Evolutionary conservation across 1,140 invertebrate species (phyloP).

Genomic region (Drosophila miranda): DNA sequence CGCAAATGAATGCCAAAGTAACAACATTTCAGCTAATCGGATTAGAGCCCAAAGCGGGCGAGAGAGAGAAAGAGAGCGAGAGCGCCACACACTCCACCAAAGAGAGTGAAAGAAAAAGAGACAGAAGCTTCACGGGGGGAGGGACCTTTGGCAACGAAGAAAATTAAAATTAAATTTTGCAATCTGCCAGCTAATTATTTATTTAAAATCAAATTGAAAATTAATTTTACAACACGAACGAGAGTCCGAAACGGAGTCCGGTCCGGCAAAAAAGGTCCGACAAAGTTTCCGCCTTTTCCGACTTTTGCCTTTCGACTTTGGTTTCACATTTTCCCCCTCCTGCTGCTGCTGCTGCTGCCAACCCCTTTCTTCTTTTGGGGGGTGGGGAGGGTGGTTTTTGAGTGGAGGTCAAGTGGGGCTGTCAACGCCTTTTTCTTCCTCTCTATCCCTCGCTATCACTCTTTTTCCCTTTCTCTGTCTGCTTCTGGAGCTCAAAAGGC

Average conservation of each 20-base stretch:
- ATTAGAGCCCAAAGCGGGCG: conserved; percentile 44
- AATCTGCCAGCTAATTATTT: conserved; percentile 82
- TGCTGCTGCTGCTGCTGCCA: not conserved
- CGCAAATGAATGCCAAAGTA: conserved; percentile 64
- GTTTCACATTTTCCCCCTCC: conserved; percentile 35
- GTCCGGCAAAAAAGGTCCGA: conserved; percentile 37
- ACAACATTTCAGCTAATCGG: conserved; percentile 74
- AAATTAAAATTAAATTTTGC: conserved; percentile 82
- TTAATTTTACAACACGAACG: conserved; percentile 80
- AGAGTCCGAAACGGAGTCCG: conserved; percentile 13
- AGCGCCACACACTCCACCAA: not conserved
- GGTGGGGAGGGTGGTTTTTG: conserved; percentile 11
- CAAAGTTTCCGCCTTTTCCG: conserved; percentile 50
- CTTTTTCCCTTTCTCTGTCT: conserved; percentile 12
- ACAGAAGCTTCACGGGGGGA: too few relatives aligned
- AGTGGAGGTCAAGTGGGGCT: conserved; percentile 68
- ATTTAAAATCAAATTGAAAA: conserved; percentile 82
- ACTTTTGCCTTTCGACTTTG: conserved; percentile 48
- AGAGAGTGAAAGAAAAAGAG: not conserved
- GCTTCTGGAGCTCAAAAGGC: conserved; percentile 42
- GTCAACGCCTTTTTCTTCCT: conserved; percentile 56
- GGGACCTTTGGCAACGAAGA: conserved; percentile 42
- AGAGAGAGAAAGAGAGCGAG: conserved; percentile 3
- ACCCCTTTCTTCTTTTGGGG: conserved; percentile 23
- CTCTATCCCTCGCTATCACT: not conserved